Evolutionary conservation across 2,113 vertebrate genomes (phyloP), one percentile per base, ranked within the genome.

Genomic region (Jaculus jaculus): DNA sequence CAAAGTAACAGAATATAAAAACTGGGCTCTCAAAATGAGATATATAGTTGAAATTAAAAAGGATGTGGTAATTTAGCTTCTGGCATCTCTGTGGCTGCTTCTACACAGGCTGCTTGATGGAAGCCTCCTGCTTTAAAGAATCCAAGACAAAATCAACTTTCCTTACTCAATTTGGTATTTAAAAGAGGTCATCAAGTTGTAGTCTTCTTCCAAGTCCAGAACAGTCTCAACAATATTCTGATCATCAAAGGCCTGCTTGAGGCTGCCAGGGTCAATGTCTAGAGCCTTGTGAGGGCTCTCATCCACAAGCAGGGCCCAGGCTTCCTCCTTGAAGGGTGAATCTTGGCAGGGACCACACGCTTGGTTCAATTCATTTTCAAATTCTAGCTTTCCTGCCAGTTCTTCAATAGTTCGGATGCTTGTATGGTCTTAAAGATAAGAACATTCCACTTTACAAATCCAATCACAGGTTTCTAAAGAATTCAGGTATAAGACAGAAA

Each of bases 201-300:
- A 98, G 81, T 98, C 97, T 75, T 98, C 97, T 86, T 98, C 97
- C 87, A 98, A 73, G 75, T 98, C 97, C 85, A 98, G 96, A 47
- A 98, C 90, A 1, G 97, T 98, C 94, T 98, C 96, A 3, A 98
- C 87, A 4, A 98, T 94, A 26, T 39, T 97, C 73, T 97, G 95
- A 39, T 98, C 97, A 51, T 98, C 96, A 1, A 96, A 95, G 83
- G 94, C 95, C 87, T 90, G 96, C 88, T 85, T 93, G 39, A 96
- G 94, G 84, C 92, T 13, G 2, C 93, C 32, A 1, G 93, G 61
- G 42, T 86, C 85, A 1, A 73, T 4, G 2, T 93, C 94, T 0
- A 24, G 65, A 65, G 80, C 79, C 77, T 95, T 92, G 63, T 42
- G 95, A 1, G 95, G 97, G 65, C 96, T 96, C 85, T 95, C 95